Conservation (phyloP, 2,888 invertebrate species). For the Drosophila kambysellisi region DNA sequence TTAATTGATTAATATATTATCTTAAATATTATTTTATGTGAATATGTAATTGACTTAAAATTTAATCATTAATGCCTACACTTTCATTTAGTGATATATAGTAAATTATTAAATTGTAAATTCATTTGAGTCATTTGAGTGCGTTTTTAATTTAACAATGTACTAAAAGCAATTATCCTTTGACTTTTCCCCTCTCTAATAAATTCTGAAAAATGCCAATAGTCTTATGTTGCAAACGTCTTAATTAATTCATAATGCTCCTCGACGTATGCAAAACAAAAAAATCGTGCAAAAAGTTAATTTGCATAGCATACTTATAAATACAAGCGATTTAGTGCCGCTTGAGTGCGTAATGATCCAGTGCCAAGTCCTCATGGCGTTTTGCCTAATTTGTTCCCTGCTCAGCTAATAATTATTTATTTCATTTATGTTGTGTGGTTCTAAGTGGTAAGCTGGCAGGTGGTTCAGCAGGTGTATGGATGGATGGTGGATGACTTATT, state of each 20-base stretch:
- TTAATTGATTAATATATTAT: neutral
- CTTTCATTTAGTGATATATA: neutral
- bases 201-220: too few species aligned
- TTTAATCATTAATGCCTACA: neutral
- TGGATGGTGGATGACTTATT: neutral
- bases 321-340: slow-evolving; percentile 65
- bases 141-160: neutral
- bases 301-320: slow-evolving; percentile 29
- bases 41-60: neutral
- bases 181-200: too few species aligned
- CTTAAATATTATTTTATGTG: neutral
- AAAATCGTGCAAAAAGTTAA: slow-evolving; percentile 13
- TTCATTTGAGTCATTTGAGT: neutral
- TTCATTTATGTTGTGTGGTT: neutral
- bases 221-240: neutral
- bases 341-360: slow-evolving; percentile 65
- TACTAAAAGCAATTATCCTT: neutral
- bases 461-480: slow-evolving; percentile 11
- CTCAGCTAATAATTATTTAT: slow-evolving; percentile 11
- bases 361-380: slow-evolving; percentile 34
- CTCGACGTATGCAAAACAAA: neutral
- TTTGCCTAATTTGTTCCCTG: slow-evolving; percentile 61
- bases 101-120: neutral
- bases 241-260: neutral
- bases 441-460: slow-evolving; percentile 8